phyloP scores from a whole-genome alignment of 2,888 invertebrate genomes.

The Diogma glabrata region DNA sequence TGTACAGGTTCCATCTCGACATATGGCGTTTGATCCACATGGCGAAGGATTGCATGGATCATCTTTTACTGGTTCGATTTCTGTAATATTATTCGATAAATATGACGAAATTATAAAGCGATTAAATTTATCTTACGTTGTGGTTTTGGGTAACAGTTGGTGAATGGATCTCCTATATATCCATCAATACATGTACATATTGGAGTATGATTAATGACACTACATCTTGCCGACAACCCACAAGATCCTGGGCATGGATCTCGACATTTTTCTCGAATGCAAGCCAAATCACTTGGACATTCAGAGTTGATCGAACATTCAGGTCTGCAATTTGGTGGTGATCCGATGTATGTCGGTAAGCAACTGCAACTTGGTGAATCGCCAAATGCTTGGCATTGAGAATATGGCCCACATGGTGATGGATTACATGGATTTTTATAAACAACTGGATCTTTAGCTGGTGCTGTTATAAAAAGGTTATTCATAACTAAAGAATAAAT shows the following conservation, averaged over 20 bases:
- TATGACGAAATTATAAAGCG: constrained; percentile 18
- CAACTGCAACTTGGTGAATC: constrained; percentile 54
- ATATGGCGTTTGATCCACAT: constrained; percentile 54
- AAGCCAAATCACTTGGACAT: constrained; percentile 56
- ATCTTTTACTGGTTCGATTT: constrained; percentile 32
- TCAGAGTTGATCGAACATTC: constrained; percentile 60
- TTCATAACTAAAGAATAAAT: neutral
- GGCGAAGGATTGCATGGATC: constrained; percentile 62
- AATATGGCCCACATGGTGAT: constrained; percentile 62
- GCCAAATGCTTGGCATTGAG: constrained; percentile 51
- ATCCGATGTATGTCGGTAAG: constrained; percentile 49
- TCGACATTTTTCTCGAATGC: constrained; percentile 54
- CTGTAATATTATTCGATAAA: constrained; percentile 40
- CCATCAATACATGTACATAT: constrained; percentile 51
- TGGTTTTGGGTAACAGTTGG: constrained; percentile 45
- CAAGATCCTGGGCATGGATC: constrained; percentile 65
- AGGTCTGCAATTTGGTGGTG: constrained; percentile 59
- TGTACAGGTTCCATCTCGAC: constrained; percentile 56
- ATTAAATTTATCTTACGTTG: constrained; percentile 20
- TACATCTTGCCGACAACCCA: constrained; percentile 49
- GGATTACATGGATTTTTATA: constrained; percentile 53
- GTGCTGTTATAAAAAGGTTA: constrained; percentile 11
- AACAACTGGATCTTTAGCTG: constrained; percentile 25
- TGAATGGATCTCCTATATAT: constrained; percentile 56
- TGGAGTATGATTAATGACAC: constrained; percentile 54